These are phyloP conservation scores for Lasioglossum vierecki DNA, from an alignment of 2,888 invertebrate genomes.

Conservation along the genomic window DNA sequence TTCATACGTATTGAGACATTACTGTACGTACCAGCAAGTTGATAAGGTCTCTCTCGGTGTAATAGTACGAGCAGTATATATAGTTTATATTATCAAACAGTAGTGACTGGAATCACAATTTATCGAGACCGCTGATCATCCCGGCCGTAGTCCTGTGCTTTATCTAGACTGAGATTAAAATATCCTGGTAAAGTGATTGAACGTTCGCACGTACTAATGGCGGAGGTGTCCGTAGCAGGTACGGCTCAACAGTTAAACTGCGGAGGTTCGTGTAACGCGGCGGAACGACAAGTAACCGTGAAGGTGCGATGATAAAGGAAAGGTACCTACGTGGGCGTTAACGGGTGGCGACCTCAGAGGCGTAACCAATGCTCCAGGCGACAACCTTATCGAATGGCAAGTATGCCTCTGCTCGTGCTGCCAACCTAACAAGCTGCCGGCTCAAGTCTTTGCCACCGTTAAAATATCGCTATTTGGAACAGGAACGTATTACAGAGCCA, in stretches of 20 bases:
- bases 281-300: conserved; percentile 56
- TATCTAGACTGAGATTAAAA: conserved; percentile 31
- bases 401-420: conserved; percentile 60
- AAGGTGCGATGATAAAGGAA: conserved; percentile 65
- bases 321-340: conserved; percentile 65
- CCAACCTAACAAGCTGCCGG: conserved; percentile 49
- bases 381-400: conserved; percentile 66
- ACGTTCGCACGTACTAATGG: conserved; percentile 45
- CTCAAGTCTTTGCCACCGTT: conserved; percentile 17
- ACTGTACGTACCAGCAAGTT: neutral
- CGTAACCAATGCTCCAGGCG: conserved; percentile 67
- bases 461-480: conserved; percentile 14
- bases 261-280: conserved; percentile 55
- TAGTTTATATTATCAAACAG: neutral
- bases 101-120: neutral
- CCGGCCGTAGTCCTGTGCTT: neutral
- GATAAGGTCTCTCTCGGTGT: neutral
- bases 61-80: neutral
- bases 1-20: neutral
- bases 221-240: conserved; percentile 40
- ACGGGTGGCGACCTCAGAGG: conserved; percentile 66
- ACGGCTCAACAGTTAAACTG: conserved; percentile 47
- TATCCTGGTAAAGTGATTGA: conserved; percentile 37
- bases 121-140: neutral
- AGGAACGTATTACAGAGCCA: neutral